Evolutionary conservation across 1,140 invertebrate genomes (phyloP), one percentile per base, ranked within the genome.

Genomic region (Cheumatopsyche charites): DNA sequence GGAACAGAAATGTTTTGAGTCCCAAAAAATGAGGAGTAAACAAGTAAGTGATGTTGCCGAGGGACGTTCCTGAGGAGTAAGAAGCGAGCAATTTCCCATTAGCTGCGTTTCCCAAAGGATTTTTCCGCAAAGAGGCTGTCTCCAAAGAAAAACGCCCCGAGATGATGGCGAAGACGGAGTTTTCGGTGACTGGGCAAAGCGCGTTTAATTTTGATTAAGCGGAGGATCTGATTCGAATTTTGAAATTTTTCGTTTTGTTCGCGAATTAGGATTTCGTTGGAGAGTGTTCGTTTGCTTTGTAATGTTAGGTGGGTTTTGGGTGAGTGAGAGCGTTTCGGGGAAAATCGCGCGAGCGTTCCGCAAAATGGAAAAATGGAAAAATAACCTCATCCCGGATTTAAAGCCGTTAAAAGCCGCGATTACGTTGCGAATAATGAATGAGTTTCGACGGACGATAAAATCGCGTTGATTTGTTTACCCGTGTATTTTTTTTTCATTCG

Each of bases 21-120:
- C 69, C 49, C 62, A 41, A 68, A 71, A 71, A 71, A 71, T 62
- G 69, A 71, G 49, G 62, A 63, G 62, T 52, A 63, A 63, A 71
- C 61, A 71, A 71, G 69, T 71, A 62, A 71, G 69, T 71, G 69
- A 62, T 68, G 66, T 68, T 68, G 66, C 66, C 66, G 47, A 55
- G 66, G 66, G 66, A 68, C 47, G 25, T 13, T 21, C 47, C 25
- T 36, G 3, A 4, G 3, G 29, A 52, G 66, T 36, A 68, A 36
- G 66, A 68, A 68, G 66, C 66, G 45, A 68, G 66, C 66, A 68
- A 68, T 68, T 68, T 68, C 66, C 66, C 66, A 68, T 68, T 68
- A 68, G 47, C 66, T 66, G 6, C 66, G 66, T 68, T 52, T 36
- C 66, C 66, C 66, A 52, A 68, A 68, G 47, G 66, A 55, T 47